Evolutionary conservation across 2,797 vertebrate genomes (phyloP), one percentile per base, ranked within the genome.

Genomic region (Nannoperca obscura): DNA sequence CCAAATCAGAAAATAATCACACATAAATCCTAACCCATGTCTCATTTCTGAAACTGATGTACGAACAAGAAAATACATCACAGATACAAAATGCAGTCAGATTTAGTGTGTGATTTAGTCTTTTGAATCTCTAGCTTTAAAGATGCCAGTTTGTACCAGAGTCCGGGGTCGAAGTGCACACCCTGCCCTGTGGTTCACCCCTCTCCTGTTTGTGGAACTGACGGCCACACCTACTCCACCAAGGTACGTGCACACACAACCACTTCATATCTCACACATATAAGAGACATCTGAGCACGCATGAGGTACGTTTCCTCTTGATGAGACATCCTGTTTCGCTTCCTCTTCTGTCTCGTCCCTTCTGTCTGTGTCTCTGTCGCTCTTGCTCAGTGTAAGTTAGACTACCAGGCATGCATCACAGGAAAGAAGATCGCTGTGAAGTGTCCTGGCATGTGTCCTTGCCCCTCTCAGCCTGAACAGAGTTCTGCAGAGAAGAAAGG

Each of bases 391-490:
- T 99, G 98, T 94, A 98, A 99, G 89, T 93, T 99, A 81, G 97
- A 99, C 73, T 99, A 98, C 91, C 98, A 99, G 90, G 96, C 97
- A 2, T 99, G 98, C 92, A 95, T 97, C 92, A 95, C 95, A 81
- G 96, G 96, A 87, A 99, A 98, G 93, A 96, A 97, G 88, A 97
- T 99, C 61, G 95, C 95, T 46, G 93, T 96, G 86, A 97, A 96
- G 92, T 99, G 98, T 71, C 81, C 96, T 87, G 97, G 97, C 91
- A 95, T 86, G 82, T 99, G 98, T 86, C 98, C 98, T 20, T 99
- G 97, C 88, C 91, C 94, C 71, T 74, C 94, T 74, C 92, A 94
- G 71, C 91, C 90, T 74, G 89, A 96, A 54, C 88, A 84, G 68
- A 95, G 86, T 74, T 95, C 92, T 84, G 90, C 71, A 80, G 93